These are phyloP conservation scores for Corbicula japonica DNA, from an alignment of 2,888 invertebrate genomes.

Conservation along the genomic window DNA sequence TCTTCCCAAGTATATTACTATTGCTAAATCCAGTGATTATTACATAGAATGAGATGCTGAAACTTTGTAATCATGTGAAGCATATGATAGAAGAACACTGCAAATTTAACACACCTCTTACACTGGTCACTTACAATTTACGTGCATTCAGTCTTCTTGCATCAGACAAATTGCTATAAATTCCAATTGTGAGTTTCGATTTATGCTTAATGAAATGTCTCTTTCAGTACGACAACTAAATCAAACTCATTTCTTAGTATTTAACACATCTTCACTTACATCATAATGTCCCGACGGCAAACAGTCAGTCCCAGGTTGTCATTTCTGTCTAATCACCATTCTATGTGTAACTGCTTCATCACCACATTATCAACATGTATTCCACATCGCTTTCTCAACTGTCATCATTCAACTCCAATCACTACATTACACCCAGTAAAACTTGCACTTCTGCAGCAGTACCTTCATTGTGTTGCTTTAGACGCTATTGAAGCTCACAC, in stretches of 20 bases:
- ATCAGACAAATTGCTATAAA: slow-evolving; percentile 19
- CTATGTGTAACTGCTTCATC: slow-evolving; percentile 47
- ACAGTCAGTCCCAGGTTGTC: slow-evolving; percentile 29
- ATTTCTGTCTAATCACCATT: slow-evolving; percentile 40
- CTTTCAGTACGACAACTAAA: slow-evolving; percentile 11
- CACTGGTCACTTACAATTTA: background rate
- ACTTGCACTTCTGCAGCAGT: slow-evolving; percentile 21
- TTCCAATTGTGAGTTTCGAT: slow-evolving; percentile 23
- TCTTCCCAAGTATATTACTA: slow-evolving; percentile 3
- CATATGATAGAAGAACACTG: background rate
- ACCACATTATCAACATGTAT: slow-evolving; percentile 20
- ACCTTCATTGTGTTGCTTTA: slow-evolving; percentile 4
- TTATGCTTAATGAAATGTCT: slow-evolving; percentile 4
- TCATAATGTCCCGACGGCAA: slow-evolving; percentile 2
- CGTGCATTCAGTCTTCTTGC: slow-evolving; percentile 5
- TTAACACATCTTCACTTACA: slow-evolving; percentile 4
- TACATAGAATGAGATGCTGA: slow-evolving; percentile 13
- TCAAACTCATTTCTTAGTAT: slow-evolving; percentile 18
- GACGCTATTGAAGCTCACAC: background rate
- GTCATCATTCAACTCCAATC: slow-evolving; percentile 3
- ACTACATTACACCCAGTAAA: slow-evolving; percentile 31
- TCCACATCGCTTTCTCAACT: slow-evolving; percentile 29
- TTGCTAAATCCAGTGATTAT: background rate
- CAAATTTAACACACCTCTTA: slow-evolving; percentile 15
- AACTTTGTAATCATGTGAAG: background rate